These are phyloP conservation scores for Cardinalis cardinalis DNA, from an alignment of 2,113 vertebrate species.

Conservation along the genomic window DNA sequence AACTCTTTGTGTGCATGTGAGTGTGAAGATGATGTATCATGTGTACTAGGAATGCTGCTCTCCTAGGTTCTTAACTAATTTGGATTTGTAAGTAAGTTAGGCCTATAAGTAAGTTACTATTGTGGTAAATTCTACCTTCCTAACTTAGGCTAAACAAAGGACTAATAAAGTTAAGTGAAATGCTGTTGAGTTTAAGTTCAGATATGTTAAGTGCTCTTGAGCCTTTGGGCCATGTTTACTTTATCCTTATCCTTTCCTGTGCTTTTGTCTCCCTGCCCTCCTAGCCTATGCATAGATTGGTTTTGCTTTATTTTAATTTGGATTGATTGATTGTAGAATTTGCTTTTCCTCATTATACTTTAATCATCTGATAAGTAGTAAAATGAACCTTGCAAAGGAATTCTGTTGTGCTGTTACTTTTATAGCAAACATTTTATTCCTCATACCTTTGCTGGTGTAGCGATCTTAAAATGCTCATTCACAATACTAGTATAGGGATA, in stretches of 20 bases:
- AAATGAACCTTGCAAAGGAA: not conserved
- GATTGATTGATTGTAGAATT: not conserved
- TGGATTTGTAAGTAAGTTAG: not conserved
- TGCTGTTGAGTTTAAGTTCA: not conserved
- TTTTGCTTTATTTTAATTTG: not conserved
- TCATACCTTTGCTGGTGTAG: not conserved
- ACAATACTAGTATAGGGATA: not conserved
- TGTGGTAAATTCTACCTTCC: not conserved
- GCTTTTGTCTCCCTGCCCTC: not conserved
- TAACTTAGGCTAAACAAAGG: too few relatives aligned
- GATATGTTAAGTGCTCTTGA: not conserved
- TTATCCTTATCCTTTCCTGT: not conserved
- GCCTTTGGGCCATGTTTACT: not conserved
- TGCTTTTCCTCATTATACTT: not conserved
- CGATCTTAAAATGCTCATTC: not conserved
- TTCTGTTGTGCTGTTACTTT: accelerated
- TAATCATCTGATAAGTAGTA: not conserved
- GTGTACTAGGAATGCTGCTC: not conserved
- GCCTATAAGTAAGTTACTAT: not conserved
- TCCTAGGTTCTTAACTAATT: not conserved
- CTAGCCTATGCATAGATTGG: not conserved
- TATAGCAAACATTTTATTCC: not conserved
- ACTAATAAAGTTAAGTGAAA: not conserved
- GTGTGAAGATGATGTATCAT: accelerated
- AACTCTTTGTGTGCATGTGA: not conserved